A percentile compares a stretch with the other conserved stretches of the same genome.
Evolutionary conservation across 2,888 invertebrate genomes (phyloP).

Genomic region (Augiades crinisus): DNA sequence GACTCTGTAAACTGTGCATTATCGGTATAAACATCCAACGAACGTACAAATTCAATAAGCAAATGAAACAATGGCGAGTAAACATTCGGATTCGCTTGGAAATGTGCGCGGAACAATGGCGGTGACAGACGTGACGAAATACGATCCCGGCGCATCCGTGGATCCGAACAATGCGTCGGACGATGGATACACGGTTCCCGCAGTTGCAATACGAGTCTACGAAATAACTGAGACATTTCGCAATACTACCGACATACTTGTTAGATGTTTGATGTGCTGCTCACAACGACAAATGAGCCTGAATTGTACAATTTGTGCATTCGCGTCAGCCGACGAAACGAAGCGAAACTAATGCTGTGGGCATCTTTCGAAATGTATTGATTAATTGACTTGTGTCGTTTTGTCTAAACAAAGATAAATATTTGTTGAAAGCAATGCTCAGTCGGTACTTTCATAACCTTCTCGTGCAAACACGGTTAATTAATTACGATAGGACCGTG

Average conservation of each 20-base stretch:
- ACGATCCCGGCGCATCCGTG: constrained; percentile 45
- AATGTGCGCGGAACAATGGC: constrained; percentile 45
- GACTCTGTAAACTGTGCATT: constrained; percentile 32
- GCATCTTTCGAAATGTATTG: constrained; percentile 15
- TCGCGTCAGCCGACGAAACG: constrained; percentile 2
- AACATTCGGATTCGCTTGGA: constrained; percentile 21
- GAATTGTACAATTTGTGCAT: constrained; percentile 15
- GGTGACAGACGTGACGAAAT: constrained; percentile 56
- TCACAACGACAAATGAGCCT: constrained; percentile 21
- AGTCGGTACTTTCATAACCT: constrained; percentile 6
- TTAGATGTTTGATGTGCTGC: constrained; percentile 10
- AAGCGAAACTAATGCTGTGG: constrained; percentile 18
- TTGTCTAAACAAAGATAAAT: constrained; percentile 3
- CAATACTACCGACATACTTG: constrained; percentile 4
- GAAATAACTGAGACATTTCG: constrained; percentile 19
- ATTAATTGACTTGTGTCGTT: constrained; percentile 1
- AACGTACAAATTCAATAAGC: constrained; percentile 26
- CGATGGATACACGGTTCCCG: constrained; percentile 1
- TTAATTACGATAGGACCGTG: constrained; percentile 18
- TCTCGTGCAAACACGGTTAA: constrained; percentile 15
- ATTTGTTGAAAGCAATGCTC: neutral
- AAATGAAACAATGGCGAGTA: constrained; percentile 33
- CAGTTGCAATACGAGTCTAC: constrained; percentile 8
- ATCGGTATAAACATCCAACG: constrained; percentile 33
- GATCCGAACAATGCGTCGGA: constrained; percentile 41